Conservation (phyloP, 2,113 vertebrate genomes). For the Phylloscopus trochiloides region DNA sequence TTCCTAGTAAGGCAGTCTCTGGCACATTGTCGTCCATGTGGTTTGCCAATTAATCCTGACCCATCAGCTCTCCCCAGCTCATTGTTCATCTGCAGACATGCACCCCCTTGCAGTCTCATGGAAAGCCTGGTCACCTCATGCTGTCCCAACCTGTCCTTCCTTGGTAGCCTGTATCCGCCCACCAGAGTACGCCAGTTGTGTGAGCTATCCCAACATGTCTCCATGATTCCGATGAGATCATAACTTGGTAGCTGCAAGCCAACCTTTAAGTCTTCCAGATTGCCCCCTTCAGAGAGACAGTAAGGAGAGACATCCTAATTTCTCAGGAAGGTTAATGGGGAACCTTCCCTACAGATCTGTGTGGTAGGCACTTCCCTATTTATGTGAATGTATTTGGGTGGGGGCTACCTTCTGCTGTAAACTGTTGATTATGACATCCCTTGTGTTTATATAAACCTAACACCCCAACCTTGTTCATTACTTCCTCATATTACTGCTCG, state of each 20-base stretch:
- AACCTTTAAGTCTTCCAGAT: not conserved
- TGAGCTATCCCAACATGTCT: not conserved
- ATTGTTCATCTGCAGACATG: not conserved
- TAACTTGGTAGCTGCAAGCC: not conserved
- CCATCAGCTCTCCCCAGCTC: not conserved
- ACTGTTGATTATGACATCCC: not conserved
- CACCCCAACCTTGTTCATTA: not conserved
- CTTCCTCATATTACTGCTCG: not conserved
- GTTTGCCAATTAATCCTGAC: not conserved
- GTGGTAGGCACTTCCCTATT: not conserved
- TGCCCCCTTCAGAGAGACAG: not conserved
- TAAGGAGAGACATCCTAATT: not conserved
- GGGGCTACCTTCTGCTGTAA: not conserved
- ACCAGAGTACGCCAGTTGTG: not conserved
- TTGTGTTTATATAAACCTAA: not conserved
- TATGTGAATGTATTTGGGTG: not conserved
- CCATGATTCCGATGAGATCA: not conserved
- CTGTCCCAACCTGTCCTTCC: not conserved
- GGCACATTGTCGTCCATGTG: no score
- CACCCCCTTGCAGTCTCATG: rapidly evolving
- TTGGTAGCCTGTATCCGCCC: not conserved
- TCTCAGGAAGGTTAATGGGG: not conserved
- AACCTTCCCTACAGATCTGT: not conserved
- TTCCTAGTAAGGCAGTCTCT: not conserved
- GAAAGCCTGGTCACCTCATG: not conserved